Evolutionary conservation across 2,113 vertebrate species (phyloP).

Genomic region (Oryzias javanicus): DNA sequence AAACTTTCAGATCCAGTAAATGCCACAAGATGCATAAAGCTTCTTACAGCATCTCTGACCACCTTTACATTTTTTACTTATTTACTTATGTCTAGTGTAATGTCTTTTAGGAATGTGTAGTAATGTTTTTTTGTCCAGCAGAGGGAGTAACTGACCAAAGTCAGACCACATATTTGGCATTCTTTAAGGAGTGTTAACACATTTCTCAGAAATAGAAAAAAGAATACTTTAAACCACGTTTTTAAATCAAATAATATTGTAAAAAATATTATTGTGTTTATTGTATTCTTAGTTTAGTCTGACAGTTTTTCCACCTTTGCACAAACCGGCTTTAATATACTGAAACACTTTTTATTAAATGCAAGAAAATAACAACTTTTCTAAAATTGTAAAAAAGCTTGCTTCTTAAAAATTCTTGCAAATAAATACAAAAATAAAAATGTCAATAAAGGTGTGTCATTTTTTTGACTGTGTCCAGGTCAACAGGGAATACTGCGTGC

Average conservation of each 20-base stretch:
- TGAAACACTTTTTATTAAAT: background rate
- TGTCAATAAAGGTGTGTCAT: background rate
- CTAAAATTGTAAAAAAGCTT: no score
- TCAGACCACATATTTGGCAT: background rate
- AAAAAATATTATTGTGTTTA: no score
- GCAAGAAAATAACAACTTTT: background rate
- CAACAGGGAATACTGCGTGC: constrained; percentile 87
- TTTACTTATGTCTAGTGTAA: no score
- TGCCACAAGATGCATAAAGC: background rate
- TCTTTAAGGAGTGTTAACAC: no score
- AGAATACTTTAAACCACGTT: background rate
- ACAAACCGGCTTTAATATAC: background rate
- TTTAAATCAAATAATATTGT: no score
- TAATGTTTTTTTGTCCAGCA: background rate
- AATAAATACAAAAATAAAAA: background rate
- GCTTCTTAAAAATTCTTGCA: no score
- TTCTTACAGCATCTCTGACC: no score
- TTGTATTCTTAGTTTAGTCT: background rate
- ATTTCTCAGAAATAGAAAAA: background rate
- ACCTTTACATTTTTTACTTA: no score
- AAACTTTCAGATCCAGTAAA: no score
- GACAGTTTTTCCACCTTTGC: background rate
- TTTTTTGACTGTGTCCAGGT: constrained; percentile 68
- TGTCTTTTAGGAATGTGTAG: no score
- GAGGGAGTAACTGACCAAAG: background rate